Conservation (phyloP, 2,113 vertebrate species). For the Caranx melampygus region DNA sequence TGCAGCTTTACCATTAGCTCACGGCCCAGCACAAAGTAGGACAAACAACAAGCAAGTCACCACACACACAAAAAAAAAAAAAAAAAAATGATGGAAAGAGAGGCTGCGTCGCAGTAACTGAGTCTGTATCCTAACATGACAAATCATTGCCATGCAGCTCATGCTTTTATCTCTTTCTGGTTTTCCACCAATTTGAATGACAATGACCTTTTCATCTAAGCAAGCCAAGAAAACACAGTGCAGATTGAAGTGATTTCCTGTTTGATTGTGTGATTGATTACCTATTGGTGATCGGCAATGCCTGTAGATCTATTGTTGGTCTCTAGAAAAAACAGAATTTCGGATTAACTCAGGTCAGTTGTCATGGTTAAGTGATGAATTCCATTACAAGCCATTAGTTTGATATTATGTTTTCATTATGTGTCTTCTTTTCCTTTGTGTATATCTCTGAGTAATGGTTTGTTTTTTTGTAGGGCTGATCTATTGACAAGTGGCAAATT, state of each 20-base stretch:
- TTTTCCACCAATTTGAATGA: constrained; percentile 23
- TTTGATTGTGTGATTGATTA: constrained; percentile 19
- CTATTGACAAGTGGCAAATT: constrained; percentile 1
- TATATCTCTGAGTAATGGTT: background rate
- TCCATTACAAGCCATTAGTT: background rate
- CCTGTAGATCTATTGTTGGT: background rate
- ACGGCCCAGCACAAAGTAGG: background rate
- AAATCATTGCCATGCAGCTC: background rate
- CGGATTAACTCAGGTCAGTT: background rate
- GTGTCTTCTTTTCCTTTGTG: background rate
- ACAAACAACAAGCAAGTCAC: background rate
- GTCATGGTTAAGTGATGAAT: background rate
- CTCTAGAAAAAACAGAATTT: constrained; percentile 1
- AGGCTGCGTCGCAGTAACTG: background rate
- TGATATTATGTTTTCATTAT: background rate
- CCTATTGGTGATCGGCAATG: background rate
- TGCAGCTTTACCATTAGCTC: background rate
- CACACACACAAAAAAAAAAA: background rate
- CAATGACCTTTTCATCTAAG: constrained; percentile 37
- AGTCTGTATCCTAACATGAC: background rate
- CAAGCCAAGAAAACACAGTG: constrained; percentile 5
- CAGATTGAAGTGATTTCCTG: constrained; percentile 14
- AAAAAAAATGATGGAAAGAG: background rate
- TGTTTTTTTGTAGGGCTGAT: background rate
- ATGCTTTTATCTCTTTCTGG: background rate